phyloP scores from a whole-genome alignment of 2,888 invertebrate species.

The Diachrysia chrysitis region DNA sequence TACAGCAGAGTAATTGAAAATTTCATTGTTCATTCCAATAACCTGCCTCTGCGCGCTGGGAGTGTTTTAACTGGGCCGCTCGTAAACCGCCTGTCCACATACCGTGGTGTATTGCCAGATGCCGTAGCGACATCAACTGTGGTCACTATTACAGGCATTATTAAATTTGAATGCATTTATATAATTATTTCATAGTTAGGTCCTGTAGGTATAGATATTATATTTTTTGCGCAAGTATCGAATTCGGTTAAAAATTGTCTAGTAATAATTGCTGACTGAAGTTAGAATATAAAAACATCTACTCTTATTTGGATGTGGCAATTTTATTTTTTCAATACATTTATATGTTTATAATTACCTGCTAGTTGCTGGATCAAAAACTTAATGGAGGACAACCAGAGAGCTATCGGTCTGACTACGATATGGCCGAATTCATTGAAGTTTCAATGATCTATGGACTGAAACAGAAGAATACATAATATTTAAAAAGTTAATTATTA shows the following conservation, averaged over 20 bases:
- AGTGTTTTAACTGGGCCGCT: conserved; percentile 53
- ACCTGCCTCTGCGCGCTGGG: conserved; percentile 24
- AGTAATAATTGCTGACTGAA: background rate
- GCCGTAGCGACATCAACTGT: conserved; percentile 20
- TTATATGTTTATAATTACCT: no score
- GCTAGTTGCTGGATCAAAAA: no score
- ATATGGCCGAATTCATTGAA: no score
- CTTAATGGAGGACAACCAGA: no score
- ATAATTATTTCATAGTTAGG: background rate
- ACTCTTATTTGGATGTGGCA: no score
- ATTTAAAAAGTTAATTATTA: no score
- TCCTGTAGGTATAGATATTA: no score
- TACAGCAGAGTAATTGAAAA: conserved; percentile 57
- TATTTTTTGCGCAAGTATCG: no score
- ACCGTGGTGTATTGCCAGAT: conserved; percentile 56
- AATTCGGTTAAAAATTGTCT: background rate
- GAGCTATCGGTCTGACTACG: no score
- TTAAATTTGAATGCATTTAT: conserved; percentile 40
- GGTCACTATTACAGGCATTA: conserved; percentile 37
- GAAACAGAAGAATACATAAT: no score
- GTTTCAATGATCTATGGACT: no score
- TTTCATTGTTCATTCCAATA: conserved; percentile 57
- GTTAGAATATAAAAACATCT: background rate
- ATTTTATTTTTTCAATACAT: no score
- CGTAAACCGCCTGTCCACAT: conserved; percentile 53